Evolutionary conservation across 2,797 vertebrate species (phyloP).

Genomic region (Channallabes apus): DNA sequence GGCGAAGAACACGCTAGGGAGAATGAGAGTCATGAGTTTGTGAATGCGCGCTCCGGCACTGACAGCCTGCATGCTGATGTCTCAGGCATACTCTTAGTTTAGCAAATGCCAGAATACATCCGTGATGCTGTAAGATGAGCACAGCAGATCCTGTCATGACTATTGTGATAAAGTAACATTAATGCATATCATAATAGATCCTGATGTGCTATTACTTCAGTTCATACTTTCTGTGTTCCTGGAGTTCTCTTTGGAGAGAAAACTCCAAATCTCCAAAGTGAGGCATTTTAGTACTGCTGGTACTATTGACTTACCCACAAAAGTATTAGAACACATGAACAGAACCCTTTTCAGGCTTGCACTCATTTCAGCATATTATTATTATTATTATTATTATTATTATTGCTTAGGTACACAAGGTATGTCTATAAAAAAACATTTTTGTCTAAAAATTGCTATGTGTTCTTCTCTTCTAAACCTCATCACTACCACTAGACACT

Average conservation of each 20-base stretch:
- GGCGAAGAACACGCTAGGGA: constrained; percentile 27
- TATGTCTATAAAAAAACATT: too few species aligned
- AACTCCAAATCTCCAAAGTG: neutral
- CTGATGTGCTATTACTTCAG: constrained; percentile 27
- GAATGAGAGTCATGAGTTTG: constrained; percentile 39
- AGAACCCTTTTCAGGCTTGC: too few species aligned
- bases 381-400: too few species aligned
- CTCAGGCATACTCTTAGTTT: constrained; percentile 28
- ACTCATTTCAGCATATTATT: too few species aligned
- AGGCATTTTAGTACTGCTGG: neutral
- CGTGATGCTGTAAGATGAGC: constrained; percentile 20
- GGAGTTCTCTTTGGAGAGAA: constrained; percentile 23
- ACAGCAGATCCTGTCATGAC: constrained; percentile 12
- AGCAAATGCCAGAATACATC: constrained; percentile 24
- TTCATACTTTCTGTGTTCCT: constrained; percentile 30
- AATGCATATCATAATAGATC: constrained; percentile 10
- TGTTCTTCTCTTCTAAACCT: too few species aligned
- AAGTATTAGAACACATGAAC: too few species aligned
- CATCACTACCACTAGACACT: too few species aligned
- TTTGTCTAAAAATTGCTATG: too few species aligned
- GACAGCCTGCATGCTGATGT: constrained; percentile 47
- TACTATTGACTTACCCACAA: too few species aligned
- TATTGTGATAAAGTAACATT: neutral
- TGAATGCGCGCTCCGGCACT: constrained; percentile 29
- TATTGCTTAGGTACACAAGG: too few species aligned